phyloP scores from a whole-genome alignment of 2,888 invertebrate genomes.

The Scrobipalpa atriplicella region DNA sequence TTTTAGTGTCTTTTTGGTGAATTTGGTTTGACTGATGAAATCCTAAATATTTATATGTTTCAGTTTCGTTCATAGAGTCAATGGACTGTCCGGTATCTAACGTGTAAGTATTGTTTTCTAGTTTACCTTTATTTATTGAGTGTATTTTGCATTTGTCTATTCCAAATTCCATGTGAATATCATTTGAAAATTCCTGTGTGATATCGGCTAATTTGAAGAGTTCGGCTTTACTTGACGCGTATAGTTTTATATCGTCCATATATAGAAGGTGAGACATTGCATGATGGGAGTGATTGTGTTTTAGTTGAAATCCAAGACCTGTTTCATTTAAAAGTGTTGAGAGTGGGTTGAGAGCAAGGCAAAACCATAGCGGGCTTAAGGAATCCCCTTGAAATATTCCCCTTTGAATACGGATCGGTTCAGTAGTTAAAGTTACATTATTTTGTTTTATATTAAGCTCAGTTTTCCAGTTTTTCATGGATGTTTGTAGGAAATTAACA shows the following conservation, averaged over 20 bases:
- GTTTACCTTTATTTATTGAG: conserved; percentile 27
- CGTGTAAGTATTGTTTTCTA: conserved; percentile 14
- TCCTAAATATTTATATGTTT: not conserved
- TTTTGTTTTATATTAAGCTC: conserved; percentile 22
- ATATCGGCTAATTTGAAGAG: conserved; percentile 23
- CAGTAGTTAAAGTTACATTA: conserved; percentile 10
- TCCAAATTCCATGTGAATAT: too few relatives aligned
- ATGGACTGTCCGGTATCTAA: too few relatives aligned
- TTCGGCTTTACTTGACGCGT: conserved; percentile 13
- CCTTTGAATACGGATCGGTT: conserved; percentile 16
- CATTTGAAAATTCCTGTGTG: conserved; percentile 32
- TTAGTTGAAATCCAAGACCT: conserved; percentile 24
- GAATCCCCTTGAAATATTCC: conserved; percentile 30
- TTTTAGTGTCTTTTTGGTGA: too few relatives aligned
- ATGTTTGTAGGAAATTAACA: not conserved
- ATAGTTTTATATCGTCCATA: conserved; percentile 36
- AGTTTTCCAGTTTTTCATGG: conserved; percentile 29
- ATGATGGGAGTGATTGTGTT: not conserved
- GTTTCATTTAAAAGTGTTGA: conserved; percentile 19
- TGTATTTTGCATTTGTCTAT: too few relatives aligned
- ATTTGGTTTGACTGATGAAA: not conserved
- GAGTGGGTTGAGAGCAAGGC: conserved; percentile 34
- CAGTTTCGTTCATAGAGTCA: too few relatives aligned
- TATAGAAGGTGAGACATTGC: conserved; percentile 28
- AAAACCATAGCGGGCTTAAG: too few relatives aligned